Base-by-base conservation (phyloP, 2,888 invertebrate species). In the Rotaria magnacalcarata region DNA sequence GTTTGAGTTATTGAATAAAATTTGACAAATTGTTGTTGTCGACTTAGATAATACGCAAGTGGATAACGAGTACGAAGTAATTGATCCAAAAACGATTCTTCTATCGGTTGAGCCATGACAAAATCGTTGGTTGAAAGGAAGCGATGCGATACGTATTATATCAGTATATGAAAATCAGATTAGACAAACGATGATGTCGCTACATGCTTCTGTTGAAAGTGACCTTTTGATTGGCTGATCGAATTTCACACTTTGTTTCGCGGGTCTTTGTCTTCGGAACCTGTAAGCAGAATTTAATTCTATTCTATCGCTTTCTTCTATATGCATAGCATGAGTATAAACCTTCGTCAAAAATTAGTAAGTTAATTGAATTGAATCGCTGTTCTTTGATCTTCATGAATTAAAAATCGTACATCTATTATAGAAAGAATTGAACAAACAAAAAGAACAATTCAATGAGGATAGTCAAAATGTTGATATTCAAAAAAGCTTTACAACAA, bases 371-470 rank as follows among this genome's bases (percentile, higher is more conserved):
- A 43, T 75, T 21, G 41, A 7, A 8, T 14, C 3, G 1, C 10
- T n/a, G 75, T 75, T 75, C 50, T 67, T 67, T 27, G 8, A 27
- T 47, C 47, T 24, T 80, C 0, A 5, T 67, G 34, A 19, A 67
- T 27, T 4, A 5, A 67, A 67, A 67, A 16, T 3, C 2, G 19
- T 43, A 2, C 41, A 7, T 19, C 14, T n/a, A 24, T 14, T 80
- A 16, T n/a, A 80, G 80, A 80, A 7, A 80, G 47, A 80, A 14
- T 80, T 80, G 47, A 80, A 80, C 47, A 47, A 80, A 80, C 80
- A 80, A 80, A 47, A 80, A 47, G 80, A 80, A 80, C 24, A 47
- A 47, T 80, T 19, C 19, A 8, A 80, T 43, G 41, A 47, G 19
- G 47, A 80, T 41, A 41, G 47, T 27, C 67, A 67, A 67, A 67